Conservation (phyloP, 1,140 invertebrate species). For the Procambarus clarkii region DNA sequence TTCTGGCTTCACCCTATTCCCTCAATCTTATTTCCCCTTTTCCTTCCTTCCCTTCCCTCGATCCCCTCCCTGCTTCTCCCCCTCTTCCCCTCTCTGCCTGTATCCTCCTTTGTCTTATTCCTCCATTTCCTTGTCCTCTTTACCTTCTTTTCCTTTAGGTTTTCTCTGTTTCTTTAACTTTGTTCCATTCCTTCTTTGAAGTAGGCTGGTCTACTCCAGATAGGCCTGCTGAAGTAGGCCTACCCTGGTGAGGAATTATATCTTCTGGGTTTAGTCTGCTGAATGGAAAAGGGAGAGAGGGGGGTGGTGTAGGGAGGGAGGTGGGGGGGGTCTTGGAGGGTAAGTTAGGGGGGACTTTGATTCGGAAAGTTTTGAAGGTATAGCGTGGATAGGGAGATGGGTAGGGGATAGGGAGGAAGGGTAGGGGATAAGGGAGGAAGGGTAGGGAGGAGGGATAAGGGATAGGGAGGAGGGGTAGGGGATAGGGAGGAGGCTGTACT, state of each 20-base stretch:
- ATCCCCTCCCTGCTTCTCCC: not conserved
- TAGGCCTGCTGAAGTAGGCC: not conserved
- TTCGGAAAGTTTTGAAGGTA: too few relatives aligned
- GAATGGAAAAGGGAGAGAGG: too few relatives aligned
- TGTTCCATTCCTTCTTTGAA: not conserved
- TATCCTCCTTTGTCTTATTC: not conserved
- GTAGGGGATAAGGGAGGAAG: too few relatives aligned
- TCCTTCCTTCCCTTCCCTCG: not conserved
- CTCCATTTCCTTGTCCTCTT: not conserved
- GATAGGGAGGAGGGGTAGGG: too few relatives aligned
- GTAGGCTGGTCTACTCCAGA: too few relatives aligned
- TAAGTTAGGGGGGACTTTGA: too few relatives aligned
- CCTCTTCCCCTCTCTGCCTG: not conserved
- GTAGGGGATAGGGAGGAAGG: too few relatives aligned
- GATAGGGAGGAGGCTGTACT: too few relatives aligned
- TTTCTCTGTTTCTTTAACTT: not conserved
- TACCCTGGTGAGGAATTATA: not conserved
- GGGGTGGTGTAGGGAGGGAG: too few relatives aligned
- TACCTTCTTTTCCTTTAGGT: not conserved
- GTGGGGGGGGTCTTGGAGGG: too few relatives aligned
- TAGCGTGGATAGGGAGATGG: too few relatives aligned
- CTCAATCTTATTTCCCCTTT: not conserved
- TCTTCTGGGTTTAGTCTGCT: not conserved
- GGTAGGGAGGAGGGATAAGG: too few relatives aligned
- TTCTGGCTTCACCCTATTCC: not conserved